Percentiles rank a stretch among this genome's conserved stretches.
phyloP scores from a whole-genome alignment of 1,140 invertebrate species.

The Tetragnatha versicolor region DNA sequence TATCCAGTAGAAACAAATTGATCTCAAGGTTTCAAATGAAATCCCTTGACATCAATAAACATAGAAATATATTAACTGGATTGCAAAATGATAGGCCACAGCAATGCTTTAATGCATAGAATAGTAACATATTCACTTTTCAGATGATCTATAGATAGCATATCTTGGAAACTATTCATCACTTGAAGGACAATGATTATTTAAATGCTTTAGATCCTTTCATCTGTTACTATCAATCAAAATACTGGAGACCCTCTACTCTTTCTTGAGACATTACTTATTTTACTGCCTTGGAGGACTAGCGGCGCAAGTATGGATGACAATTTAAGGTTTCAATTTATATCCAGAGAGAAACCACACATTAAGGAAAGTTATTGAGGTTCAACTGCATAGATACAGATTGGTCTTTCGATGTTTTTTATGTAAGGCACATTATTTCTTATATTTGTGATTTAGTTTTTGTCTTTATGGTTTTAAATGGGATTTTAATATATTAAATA shows the following conservation, averaged over 20 bases:
- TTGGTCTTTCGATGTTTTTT: no score
- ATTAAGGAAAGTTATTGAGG: no score
- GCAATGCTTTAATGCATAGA: background rate
- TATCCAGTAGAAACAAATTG: background rate
- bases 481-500: no score
- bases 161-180: slow-evolving; percentile 9
- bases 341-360: no score
- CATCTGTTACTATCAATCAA: slow-evolving; percentile 25
- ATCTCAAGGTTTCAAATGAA: background rate
- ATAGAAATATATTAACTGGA: background rate
- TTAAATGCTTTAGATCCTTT: slow-evolving; percentile 22
- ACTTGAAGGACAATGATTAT: slow-evolving; percentile 1
- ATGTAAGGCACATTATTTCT: no score
- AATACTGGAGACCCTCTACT: background rate
- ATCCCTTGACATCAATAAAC: background rate
- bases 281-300: background rate
- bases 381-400: no score
- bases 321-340: no score
- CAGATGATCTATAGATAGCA: slow-evolving; percentile 5
- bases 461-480: no score
- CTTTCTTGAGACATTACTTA: background rate
- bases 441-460: no score
- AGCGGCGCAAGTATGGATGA: background rate
- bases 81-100: background rate
- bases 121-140: slow-evolving; percentile 12